Conservation (phyloP, 2,113 vertebrate genomes). For the Scopus umbretta region DNA sequence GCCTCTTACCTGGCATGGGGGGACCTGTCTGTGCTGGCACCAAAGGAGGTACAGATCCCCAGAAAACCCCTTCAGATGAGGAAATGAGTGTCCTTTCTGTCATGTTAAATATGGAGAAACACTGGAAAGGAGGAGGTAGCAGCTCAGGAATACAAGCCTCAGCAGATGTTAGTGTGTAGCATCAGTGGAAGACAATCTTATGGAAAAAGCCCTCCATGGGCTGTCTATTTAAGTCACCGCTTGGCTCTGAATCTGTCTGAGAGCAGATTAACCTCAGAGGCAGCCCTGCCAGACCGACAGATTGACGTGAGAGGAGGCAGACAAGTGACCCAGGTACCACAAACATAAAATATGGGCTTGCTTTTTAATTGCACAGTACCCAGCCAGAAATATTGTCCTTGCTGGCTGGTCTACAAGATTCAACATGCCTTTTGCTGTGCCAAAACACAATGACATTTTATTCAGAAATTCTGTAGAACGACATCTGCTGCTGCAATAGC, state of each 20-base stretch:
- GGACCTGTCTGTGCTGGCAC: neutral
- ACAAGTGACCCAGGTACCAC: neutral
- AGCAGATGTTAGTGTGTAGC: neutral
- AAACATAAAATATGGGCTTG: neutral
- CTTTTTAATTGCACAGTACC: neutral
- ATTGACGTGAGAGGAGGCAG: conserved; percentile 16
- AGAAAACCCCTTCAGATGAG: neutral
- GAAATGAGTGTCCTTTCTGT: neutral
- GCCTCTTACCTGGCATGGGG: neutral
- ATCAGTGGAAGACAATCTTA: neutral
- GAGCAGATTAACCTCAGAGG: neutral
- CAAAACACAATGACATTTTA: conserved; percentile 6
- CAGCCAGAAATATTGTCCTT: conserved; percentile 12
- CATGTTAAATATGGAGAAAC: neutral
- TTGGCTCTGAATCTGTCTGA: neutral
- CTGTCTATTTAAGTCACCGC: neutral
- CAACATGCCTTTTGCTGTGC: neutral
- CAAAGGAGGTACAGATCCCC: neutral
- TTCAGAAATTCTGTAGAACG: neutral
- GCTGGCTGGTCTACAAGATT: neutral
- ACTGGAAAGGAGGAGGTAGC: neutral
- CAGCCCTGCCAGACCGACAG: conserved; percentile 3
- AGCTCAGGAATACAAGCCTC: neutral
- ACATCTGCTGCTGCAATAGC: conserved; percentile 31
- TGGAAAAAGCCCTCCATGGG: neutral